These are phyloP conservation scores for Aspidiotus destructor DNA, from an alignment of 2,888 invertebrate genomes.

Conservation along the genomic window DNA sequence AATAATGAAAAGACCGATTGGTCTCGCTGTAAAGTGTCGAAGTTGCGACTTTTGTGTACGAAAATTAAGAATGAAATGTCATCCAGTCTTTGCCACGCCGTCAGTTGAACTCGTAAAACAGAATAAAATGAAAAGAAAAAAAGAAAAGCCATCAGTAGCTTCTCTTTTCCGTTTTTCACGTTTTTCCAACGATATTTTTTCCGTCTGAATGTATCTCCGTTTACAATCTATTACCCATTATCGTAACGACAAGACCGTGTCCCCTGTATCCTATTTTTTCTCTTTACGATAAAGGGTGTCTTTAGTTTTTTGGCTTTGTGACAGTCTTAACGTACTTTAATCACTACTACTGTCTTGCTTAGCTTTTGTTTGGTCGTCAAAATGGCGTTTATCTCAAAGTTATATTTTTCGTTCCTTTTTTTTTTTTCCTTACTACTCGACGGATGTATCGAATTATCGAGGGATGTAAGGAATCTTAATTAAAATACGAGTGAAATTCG, in stretches of 20 bases:
- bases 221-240: conserved; percentile 1
- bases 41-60: no score
- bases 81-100: no score
- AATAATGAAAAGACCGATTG: no score
- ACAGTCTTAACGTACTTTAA: conserved; percentile 2
- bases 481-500: no score
- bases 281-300: not conserved
- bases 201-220: not conserved
- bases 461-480: no score
- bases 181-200: not conserved
- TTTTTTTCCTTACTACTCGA: no score
- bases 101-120: no score
- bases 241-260: not conserved
- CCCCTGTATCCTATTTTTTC: not conserved
- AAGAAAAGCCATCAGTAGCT: not conserved
- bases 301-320: not conserved
- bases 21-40: no score
- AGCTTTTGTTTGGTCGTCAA: not conserved
- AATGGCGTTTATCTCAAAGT: not conserved
- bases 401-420: not conserved
- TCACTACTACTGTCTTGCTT: not conserved
- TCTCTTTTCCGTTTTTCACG: not conserved
- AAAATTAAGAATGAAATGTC: no score
- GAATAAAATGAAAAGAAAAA: no score
- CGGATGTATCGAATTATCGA: no score